A percentile compares a stretch with the other conserved stretches of the same genome.
Conservation (phyloP, 2,888 invertebrate genomes). For the Scaptomyza flava region DNA sequence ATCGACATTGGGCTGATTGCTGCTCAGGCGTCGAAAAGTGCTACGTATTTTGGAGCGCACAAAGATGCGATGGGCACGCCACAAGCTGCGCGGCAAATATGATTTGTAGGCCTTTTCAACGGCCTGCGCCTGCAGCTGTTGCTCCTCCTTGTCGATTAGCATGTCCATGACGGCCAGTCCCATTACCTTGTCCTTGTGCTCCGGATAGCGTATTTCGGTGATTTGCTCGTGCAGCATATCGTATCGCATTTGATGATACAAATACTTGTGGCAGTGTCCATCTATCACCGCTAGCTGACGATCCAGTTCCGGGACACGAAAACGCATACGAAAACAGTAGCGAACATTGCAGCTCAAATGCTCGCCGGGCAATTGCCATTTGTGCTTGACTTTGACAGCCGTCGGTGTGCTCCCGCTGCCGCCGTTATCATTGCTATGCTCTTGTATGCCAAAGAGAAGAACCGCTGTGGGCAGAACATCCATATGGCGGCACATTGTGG, state of each 20-base stretch:
- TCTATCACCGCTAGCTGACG: conserved; percentile 86
- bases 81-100: conserved; percentile 92
- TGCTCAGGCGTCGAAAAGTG: conserved; percentile 86
- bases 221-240: conserved; percentile 93
- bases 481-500: conserved; percentile 89
- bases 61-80: conserved; percentile 90
- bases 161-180: conserved; percentile 95
- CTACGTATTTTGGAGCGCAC: conserved; percentile 91
- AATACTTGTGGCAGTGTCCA: conserved; percentile 91
- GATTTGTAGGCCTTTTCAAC: conserved; percentile 92
- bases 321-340: conserved; percentile 92
- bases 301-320: conserved; percentile 86
- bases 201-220: conserved; percentile 91
- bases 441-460: conserved; percentile 91
- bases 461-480: conserved; percentile 91
- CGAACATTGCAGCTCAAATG: conserved; percentile 85
- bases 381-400: conserved; percentile 60
- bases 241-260: conserved; percentile 92
- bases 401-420: neutral
- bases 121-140: conserved; percentile 87
- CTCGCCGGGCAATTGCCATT: conserved; percentile 89
- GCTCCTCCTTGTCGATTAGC: conserved; percentile 92
- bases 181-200: conserved; percentile 90
- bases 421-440: conserved; percentile 79
- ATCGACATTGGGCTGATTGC: conserved; percentile 86